These are phyloP conservation scores for Oithona nana DNA, from an alignment of 2,888 invertebrate genomes.

Conservation along the genomic window DNA sequence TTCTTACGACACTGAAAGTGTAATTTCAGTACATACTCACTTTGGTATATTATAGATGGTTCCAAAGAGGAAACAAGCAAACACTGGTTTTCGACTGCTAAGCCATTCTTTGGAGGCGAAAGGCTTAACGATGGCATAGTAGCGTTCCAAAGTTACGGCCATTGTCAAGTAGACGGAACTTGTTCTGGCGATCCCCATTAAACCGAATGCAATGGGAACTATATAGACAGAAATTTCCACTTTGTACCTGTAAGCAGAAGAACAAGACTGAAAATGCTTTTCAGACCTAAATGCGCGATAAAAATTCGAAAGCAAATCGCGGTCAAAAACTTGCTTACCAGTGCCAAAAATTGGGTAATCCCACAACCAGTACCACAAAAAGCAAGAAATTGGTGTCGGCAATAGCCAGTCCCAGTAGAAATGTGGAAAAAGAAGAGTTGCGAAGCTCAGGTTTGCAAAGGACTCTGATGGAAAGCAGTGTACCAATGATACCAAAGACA, in stretches of 20 bases:
- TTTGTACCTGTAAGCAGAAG: background rate
- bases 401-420: background rate
- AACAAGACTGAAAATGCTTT: background rate
- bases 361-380: background rate
- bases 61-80: background rate
- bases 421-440: background rate
- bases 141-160: background rate
- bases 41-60: background rate
- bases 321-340: no score
- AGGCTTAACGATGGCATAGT: background rate
- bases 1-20: no score
- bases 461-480: background rate
- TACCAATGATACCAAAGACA: background rate
- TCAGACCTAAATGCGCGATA: no score
- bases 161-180: background rate
- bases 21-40: no score
- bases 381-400: background rate
- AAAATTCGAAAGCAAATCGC: no score
- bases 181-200: background rate
- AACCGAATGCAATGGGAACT: background rate
- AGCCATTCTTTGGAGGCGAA: background rate
- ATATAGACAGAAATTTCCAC: background rate
- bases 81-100: background rate
- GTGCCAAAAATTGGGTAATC: background rate
- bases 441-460: background rate